phyloP scores from a whole-genome alignment of 2,113 vertebrate genomes.

The Elgaria multicarinata region DNA sequence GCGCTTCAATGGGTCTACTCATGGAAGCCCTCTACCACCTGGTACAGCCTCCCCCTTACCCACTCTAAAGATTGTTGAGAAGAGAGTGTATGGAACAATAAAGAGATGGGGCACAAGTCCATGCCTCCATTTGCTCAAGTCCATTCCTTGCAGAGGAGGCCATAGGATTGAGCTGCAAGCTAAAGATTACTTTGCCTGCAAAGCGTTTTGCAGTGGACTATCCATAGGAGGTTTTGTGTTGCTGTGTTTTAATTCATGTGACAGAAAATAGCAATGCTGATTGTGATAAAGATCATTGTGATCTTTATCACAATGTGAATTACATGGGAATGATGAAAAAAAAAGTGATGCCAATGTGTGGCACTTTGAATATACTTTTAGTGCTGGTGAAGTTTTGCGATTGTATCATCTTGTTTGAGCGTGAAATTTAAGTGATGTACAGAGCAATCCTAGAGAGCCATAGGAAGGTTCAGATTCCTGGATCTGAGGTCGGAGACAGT shows the following conservation, averaged over 20 bases:
- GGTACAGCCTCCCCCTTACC: not conserved
- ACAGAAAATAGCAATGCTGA: too few relatives aligned
- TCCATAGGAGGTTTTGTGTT: not conserved
- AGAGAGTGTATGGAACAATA: not conserved
- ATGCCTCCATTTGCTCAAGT: not conserved
- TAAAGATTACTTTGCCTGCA: not conserved
- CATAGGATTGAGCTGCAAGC: not conserved
- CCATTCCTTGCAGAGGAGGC: not conserved
- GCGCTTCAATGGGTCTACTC: too few relatives aligned
- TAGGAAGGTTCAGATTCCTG: too few relatives aligned
- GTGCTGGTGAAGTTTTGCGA: not conserved
- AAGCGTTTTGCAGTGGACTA: not conserved
- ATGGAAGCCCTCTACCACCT: not conserved
- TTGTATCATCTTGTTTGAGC: not conserved
- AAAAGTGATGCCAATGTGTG: not conserved
- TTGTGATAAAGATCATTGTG: not conserved
- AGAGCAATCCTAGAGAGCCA: too few relatives aligned
- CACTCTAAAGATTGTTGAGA: too few relatives aligned
- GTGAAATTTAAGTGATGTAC: not conserved
- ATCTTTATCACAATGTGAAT: too few relatives aligned
- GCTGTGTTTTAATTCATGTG: not conserved
- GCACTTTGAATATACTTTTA: not conserved
- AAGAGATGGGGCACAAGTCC: not conserved
- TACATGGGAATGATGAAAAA: not conserved
- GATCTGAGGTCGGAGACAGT: too few relatives aligned